Percentiles rank a stretch among this genome's conserved stretches.
phyloP scores from a whole-genome alignment of 2,888 invertebrate species.

The Tetramorium bicarinatum region DNA sequence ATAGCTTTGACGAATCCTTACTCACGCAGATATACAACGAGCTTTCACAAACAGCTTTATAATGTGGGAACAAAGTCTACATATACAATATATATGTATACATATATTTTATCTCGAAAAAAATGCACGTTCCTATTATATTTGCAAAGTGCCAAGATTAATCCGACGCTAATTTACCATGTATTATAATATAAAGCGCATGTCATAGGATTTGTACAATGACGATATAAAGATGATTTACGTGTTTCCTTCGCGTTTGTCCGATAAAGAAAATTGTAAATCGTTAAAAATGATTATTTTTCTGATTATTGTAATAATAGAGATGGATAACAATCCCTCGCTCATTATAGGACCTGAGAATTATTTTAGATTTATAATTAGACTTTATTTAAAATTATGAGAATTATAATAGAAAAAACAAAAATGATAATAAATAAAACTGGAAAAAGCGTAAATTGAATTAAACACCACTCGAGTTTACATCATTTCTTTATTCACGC shows the following conservation, averaged over 20 bases:
- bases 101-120: conserved; percentile 51
- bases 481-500: conserved; percentile 44
- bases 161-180: conserved; percentile 26
- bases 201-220: conserved; percentile 25
- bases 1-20: conserved; percentile 80
- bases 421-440: conserved; percentile 34
- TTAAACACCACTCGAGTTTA: conserved; percentile 17
- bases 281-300: conserved; percentile 15
- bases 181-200: conserved; percentile 19
- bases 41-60: conserved; percentile 84
- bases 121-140: conserved; percentile 52
- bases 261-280: conserved; percentile 10
- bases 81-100: conserved; percentile 55
- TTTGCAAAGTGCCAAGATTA: conserved; percentile 48
- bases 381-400: conserved; percentile 10
- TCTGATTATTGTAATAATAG: conserved; percentile 1
- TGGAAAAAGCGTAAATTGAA: conserved; percentile 18
- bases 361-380: background rate
- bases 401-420: conserved; percentile 14
- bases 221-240: conserved; percentile 7
- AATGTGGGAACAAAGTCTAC: conserved; percentile 78
- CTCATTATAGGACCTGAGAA: background rate
- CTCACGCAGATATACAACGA: conserved; percentile 84
- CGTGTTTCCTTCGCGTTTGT: background rate
- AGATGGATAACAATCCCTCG: background rate